These are phyloP conservation scores for Antechinus stuartii DNA, from an alignment of 2,113 vertebrate genomes.

Conservation along the genomic window DNA sequence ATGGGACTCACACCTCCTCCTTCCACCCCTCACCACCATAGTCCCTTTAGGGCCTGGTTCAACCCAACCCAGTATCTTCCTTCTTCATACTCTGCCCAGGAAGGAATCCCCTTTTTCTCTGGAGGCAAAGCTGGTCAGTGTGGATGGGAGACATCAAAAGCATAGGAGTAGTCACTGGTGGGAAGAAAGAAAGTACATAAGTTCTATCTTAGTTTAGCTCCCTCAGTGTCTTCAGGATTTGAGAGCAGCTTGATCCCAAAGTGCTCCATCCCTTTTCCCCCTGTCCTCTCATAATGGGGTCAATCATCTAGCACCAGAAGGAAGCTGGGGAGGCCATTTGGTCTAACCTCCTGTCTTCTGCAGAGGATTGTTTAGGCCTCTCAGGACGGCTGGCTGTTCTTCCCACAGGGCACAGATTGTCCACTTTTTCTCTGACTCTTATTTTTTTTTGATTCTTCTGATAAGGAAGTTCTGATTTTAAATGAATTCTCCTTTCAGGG, in stretches of 20 bases:
- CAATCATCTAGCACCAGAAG: background rate
- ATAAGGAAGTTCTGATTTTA: background rate
- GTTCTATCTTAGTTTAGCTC: background rate
- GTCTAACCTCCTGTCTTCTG: background rate
- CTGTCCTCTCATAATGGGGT: background rate
- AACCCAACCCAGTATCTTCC: constrained; percentile 4
- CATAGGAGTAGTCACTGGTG: background rate
- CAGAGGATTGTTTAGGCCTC: background rate
- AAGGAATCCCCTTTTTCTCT: constrained; percentile 32
- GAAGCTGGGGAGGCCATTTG: background rate
- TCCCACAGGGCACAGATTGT: background rate
- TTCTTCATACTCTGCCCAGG: background rate
- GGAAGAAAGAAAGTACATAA: background rate
- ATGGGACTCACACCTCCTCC: constrained; percentile 9
- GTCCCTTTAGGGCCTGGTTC: constrained; percentile 35
- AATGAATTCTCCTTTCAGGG: background rate
- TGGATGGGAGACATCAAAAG: background rate
- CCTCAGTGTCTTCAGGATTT: background rate
- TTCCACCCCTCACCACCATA: background rate
- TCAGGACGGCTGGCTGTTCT: background rate
- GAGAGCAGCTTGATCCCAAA: background rate
- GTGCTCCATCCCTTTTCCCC: background rate
- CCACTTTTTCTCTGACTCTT: background rate
- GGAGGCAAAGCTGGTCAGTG: background rate
- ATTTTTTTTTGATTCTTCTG: background rate